Evolutionary conservation across 2,113 vertebrate species (phyloP), one percentile per base, ranked within the genome.

Genomic region (Tragelaphus imberbis): DNA sequence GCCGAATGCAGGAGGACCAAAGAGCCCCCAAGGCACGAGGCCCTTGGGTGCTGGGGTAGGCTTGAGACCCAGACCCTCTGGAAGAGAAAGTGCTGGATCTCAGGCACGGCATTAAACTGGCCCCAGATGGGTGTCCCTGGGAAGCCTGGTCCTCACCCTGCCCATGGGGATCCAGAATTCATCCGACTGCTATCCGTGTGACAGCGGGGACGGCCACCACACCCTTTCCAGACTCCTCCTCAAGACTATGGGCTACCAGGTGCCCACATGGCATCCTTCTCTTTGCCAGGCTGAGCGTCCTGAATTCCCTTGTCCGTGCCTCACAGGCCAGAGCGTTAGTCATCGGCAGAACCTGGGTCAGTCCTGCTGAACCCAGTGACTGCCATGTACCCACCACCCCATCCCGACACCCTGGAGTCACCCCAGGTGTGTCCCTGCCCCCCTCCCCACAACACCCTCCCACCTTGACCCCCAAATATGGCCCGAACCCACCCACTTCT

Each of bases 121-220:
- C 25, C 28, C 15, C 7, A 1, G 0, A 2, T 0, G 15, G 49
- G 27, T 36, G 40, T 40, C 49, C 88, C 27, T 0, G 15, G 61
- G 56, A 36, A 56, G 33, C 79, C 79, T 59, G 53, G 25, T 5
- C 19, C 53, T 12, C 0, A 0, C 40, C 25, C 36, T 61, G 63
- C 15, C 25, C 55, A 1, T 4, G 2, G 33, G 49, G 1, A 2
- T 10, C 8, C 56, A 7, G 0, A 4, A 5, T 1, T 16, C 19
- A 3, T 13, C 59, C 1, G 10, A 47, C 30, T 6, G 6, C 44
- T 12, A 0, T 56, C 81, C 7, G 0, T 2, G 28, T 5, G 75
- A 11, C 19, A 7, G 40, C 3, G 8, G 7, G 7, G 77, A 71
- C 55, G 84, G 15, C 21, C 1, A 23, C 1, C 30, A 2, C 0